Evolutionary conservation across 2,113 vertebrate species (phyloP), one percentile per base, ranked within the genome.

Genomic region (Entosphenus tridentatus): DNA sequence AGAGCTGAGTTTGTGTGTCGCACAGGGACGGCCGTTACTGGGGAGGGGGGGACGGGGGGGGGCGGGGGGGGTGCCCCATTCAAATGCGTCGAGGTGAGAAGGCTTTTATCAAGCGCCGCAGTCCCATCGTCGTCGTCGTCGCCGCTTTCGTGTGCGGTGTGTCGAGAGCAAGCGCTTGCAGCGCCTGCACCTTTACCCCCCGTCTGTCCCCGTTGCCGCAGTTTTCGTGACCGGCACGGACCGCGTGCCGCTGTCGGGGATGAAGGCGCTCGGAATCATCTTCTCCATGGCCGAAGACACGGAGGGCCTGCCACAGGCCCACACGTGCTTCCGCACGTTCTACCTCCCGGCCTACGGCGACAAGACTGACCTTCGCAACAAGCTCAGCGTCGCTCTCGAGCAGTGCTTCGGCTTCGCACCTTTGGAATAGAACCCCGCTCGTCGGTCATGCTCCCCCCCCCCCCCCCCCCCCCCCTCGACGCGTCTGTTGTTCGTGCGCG

Each of bases 321-420:
- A 96, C 73, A 96, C 93, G 76, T 97, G 93, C 81, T 96, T 93
- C 81, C 96, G 96, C 74, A 85, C 95, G 59, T 85, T 97, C 17
- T 89, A 96, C 80, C 84, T 97, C 77, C 93, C 93, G 75, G 84
- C 85, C 77, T 97, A 97, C 80, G 84, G 83, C 82, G 92, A 80
- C 82, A 95, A 88, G 80, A 87, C 88, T 75, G 78, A 80, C 70
- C 82, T 97, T 76, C 78, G 74, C 0, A 77, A 76, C 1, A 81
- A 86, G 14, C 87, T 97, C 57, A 83, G 84, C 5, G 86, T 86
- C 77, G 91, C 91, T 55, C 84, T 96, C 3, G 91, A 96, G 73
- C 87, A 95, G 80, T 95, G 95, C 0, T 89, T 96, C 78, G 93
- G 93, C 62, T 97, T 97, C 74, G 39, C 39, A 39, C 39, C 39